Base-by-base conservation (phyloP, 1,140 invertebrate species). In the Drosophila parabipectinata region DNA sequence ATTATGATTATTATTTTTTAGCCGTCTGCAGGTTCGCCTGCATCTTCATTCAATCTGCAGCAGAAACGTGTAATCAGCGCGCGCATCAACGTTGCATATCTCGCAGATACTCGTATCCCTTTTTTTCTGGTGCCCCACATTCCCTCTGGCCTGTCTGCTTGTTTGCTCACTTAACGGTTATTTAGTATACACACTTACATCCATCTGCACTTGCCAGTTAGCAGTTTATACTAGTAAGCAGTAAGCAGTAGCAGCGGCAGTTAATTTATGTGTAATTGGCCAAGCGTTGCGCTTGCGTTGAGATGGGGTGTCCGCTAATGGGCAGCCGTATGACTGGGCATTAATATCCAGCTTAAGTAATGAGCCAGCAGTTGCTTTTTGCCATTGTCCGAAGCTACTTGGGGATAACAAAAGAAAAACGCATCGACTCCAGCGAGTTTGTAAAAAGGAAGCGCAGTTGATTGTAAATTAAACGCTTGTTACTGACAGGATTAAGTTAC, bases 231-330 rank as follows among this genome's bases (percentile, higher is more conserved):
- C 64, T 34, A 72, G 75, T 66, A 18, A 67, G 41, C 47, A 72
- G 75, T 60, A 14, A 68, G 41, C 68, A 76, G 55, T 72, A 63
- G 80, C 79, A 83, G 79, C 71, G 58, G 66, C 82, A 67, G 66
- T 88, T 87, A 88, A 87, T 88, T 87, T 77, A 87, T 85, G 79
- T 72, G 75, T 88, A 87, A 87, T 87, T 87, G 82, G 78, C 82
- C 63, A 81, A 88, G 83, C 82, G 82, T 75, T 87, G 67, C 82
- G 80, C 80, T 83, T 82, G 75, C 79, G 56, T 83, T 84, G 41
- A 59, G 81, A 60, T 53, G 64, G 47, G 73, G 44, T 55, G 71
- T 56, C 53, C 54, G 45, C 58, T 80, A 87, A 73, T 84, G 72
- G 66, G 48, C 72, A 64, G 32, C 56, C 56, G 63, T 61, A 81